phyloP scores from a whole-genome alignment of 2,888 invertebrate species.

The Bombyx huttoni region DNA sequence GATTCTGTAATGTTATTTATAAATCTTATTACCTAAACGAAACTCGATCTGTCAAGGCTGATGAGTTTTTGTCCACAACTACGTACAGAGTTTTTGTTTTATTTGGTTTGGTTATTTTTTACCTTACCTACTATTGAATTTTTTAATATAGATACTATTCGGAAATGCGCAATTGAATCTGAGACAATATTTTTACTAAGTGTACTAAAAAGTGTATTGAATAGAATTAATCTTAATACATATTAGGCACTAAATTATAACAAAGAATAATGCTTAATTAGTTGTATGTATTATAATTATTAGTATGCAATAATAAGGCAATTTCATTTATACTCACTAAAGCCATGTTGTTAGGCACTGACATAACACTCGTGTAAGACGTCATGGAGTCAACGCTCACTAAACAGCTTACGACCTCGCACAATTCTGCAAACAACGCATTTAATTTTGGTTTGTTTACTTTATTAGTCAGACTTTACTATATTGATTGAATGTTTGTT shows the following conservation, averaged over 20 bases:
- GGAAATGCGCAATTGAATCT: no score
- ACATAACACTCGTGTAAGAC: conserved; percentile 45
- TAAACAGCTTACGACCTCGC: conserved; percentile 37
- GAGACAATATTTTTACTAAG: no score
- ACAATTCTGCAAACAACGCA: conserved; percentile 30
- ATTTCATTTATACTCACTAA: conserved; percentile 26
- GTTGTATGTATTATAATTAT: no score
- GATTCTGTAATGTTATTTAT: conserved; percentile 33
- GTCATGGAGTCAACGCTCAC: conserved; percentile 31
- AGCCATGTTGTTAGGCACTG: conserved; percentile 41
- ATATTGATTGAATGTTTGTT: background rate
- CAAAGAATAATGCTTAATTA: no score
- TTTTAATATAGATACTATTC: no score
- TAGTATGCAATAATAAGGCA: no score
- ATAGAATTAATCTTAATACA: no score
- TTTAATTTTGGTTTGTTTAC: background rate
- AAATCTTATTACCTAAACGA: background rate
- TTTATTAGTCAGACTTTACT: background rate
- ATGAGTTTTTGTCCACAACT: background rate
- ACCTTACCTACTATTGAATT: no score
- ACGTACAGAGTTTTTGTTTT: background rate
- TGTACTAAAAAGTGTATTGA: no score
- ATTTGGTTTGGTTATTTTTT: no score
- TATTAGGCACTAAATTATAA: no score
- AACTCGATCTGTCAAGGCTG: background rate